Conservation (phyloP, 2,888 invertebrate genomes). For the Pheosia gnoma region DNA sequence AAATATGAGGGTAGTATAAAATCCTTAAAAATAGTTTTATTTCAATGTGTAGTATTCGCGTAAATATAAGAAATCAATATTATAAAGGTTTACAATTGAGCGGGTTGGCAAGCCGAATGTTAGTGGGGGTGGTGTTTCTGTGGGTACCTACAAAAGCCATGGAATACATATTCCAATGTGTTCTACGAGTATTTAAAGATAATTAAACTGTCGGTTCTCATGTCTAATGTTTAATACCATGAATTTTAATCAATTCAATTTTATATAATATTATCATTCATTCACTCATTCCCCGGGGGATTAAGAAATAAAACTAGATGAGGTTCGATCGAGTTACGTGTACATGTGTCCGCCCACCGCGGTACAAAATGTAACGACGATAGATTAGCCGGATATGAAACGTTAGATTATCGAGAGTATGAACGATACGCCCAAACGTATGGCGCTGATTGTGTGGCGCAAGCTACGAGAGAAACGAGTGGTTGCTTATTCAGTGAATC, state of each 20-base stretch:
- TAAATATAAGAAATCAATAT: no score
- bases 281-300: slow-evolving; percentile 14
- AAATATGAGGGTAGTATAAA: no score
- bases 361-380: slow-evolving; percentile 61
- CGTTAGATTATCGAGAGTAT: slow-evolving; percentile 59
- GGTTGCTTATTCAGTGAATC: neutral
- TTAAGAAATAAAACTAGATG: slow-evolving; percentile 32
- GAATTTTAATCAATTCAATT: slow-evolving; percentile 5
- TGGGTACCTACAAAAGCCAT: no score
- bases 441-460: slow-evolving; percentile 35
- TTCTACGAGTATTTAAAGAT: no score
- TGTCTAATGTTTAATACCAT: neutral
- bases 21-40: no score
- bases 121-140: no score
- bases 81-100: no score
- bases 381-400: slow-evolving; percentile 71
- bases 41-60: no score
- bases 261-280: slow-evolving; percentile 6
- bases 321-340: slow-evolving; percentile 52
- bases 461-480: slow-evolving; percentile 13
- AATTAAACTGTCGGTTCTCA: neutral
- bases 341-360: slow-evolving; percentile 62
- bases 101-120: no score
- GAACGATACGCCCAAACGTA: slow-evolving; percentile 63
- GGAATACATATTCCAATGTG: no score